A percentile compares a stretch with the other conserved stretches of the same genome.
Evolutionary conservation across 2,113 vertebrate species (phyloP).

Genomic region (Sebastes fasciatus): DNA sequence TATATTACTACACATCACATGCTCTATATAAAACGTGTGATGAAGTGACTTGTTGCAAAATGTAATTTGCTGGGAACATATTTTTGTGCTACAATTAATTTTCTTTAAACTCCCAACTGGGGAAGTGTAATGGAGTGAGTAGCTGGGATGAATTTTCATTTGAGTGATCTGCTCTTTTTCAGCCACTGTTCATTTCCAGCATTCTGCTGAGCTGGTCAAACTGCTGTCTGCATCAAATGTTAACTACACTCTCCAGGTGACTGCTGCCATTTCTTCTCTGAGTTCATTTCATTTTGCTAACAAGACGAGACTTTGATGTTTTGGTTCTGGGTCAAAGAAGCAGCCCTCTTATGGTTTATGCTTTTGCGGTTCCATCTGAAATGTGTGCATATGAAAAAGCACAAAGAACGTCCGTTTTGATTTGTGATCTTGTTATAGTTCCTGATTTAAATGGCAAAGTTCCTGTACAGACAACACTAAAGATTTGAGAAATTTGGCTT

Average conservation of each 20-base stretch:
- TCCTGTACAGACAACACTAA: neutral
- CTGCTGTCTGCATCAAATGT: conserved; percentile 89
- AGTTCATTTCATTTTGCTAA: neutral
- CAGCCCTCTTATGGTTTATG: neutral
- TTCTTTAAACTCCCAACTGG: neutral
- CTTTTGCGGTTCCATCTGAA: too few species aligned
- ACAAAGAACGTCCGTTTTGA: too few species aligned
- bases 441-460: neutral
- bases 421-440: neutral
- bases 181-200: conserved; percentile 98
- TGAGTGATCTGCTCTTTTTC: conserved; percentile 69
- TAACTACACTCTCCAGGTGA: conserved; percentile 96
- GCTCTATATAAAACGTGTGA: too few species aligned
- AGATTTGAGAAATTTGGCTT: neutral
- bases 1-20: neutral
- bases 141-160: neutral
- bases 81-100: neutral
- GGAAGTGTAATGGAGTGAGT: neutral
- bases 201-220: conserved; percentile 95
- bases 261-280: conserved; percentile 7
- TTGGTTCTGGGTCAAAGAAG: neutral
- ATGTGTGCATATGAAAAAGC: neutral
- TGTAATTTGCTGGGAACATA: neutral
- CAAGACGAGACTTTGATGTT: neutral
- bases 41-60: neutral